Evolutionary conservation across 1,140 invertebrate genomes (phyloP).

Genomic region (Pachypeltis micranthus): DNA sequence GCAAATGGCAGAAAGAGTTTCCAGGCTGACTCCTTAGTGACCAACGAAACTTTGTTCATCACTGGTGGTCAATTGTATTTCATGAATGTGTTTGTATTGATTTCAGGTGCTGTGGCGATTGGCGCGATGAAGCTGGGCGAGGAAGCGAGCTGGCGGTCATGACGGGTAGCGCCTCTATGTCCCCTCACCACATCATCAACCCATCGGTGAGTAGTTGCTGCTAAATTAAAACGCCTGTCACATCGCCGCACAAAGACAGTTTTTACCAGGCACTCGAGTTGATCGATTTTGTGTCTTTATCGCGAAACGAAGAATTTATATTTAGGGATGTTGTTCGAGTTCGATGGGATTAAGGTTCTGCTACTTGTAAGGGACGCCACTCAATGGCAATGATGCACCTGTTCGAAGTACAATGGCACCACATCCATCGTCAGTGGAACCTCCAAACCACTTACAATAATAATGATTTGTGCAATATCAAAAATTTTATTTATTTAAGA

Average conservation of each 20-base stretch:
- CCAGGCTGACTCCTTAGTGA: too few species aligned
- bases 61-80: too few species aligned
- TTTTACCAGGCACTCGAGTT: background rate
- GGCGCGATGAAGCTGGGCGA: conserved; percentile 13
- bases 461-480: too few species aligned
- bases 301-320: background rate
- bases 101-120: conserved; percentile 18
- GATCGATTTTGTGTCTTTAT: background rate
- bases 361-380: background rate
- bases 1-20: too few species aligned
- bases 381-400: background rate
- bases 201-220: background rate
- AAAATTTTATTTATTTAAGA: too few species aligned
- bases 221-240: background rate
- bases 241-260: background rate
- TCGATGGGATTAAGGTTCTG: background rate
- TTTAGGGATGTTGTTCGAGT: background rate
- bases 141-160: conserved; percentile 12
- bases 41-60: too few species aligned
- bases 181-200: conserved; percentile 18
- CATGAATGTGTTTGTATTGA: too few species aligned
- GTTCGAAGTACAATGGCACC: background rate
- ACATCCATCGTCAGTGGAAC: background rate
- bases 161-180: conserved; percentile 12
- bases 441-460: background rate